Conservation (phyloP, 2,113 vertebrate genomes). For the Cynoglossus semilaevis region DNA sequence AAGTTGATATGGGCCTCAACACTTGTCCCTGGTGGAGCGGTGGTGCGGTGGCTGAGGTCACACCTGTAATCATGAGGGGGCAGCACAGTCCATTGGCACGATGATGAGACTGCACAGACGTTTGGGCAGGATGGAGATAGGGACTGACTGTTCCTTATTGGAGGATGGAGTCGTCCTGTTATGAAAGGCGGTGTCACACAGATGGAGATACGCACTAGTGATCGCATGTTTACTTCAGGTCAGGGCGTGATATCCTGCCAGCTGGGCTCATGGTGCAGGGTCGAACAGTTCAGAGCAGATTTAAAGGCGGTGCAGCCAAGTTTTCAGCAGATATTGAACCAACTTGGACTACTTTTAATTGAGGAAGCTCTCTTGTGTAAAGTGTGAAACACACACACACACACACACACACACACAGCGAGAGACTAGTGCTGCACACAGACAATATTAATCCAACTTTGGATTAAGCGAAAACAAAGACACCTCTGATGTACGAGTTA, state of each 20-base stretch:
- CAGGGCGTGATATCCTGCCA: constrained; percentile 15
- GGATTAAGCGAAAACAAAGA: no score
- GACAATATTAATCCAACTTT: not conserved
- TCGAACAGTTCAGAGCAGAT: constrained; percentile 7
- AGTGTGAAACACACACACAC: no score
- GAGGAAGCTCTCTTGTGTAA: no score
- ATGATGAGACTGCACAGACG: constrained; percentile 60
- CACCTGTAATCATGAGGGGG: constrained; percentile 68
- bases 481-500: no score
- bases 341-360: not conserved
- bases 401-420: no score
- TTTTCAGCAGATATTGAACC: no score
- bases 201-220: constrained; percentile 45
- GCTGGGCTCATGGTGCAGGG: constrained; percentile 9
- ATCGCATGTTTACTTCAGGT: constrained; percentile 28
- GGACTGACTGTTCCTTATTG: constrained; percentile 60
- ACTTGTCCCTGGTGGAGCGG: constrained; percentile 27
- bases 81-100: constrained; percentile 67
- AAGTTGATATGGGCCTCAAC: constrained; percentile 51
- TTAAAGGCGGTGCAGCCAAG: not conserved
- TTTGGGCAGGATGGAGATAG: constrained; percentile 38
- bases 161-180: constrained; percentile 55
- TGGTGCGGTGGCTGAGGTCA: constrained; percentile 60
- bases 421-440: no score
- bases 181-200: constrained; percentile 50